Evolutionary conservation across 1,140 invertebrate species (phyloP).

Genomic region (Drosophila sechellia): DNA sequence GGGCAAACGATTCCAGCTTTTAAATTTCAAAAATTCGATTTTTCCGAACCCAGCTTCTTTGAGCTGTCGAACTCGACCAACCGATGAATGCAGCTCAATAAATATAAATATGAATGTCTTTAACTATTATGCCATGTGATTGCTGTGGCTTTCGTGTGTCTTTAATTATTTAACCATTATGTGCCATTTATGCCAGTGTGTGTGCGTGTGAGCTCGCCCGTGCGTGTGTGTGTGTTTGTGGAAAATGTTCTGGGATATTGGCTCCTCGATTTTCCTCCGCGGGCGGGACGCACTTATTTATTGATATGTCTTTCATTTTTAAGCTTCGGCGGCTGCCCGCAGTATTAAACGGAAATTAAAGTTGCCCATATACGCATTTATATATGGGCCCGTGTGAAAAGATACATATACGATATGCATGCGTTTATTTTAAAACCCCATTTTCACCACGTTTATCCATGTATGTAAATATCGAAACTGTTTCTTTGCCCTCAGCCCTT

Average conservation of each 20-base stretch:
- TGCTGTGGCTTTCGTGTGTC: conserved; percentile 41
- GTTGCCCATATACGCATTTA: conserved; percentile 16
- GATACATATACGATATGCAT: conserved; percentile 1
- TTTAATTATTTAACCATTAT: conserved; percentile 66
- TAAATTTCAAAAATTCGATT: too few relatives aligned
- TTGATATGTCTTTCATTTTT: conserved; percentile 70
- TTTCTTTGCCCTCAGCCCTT: conserved; percentile 2
- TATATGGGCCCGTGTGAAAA: conserved; percentile 15
- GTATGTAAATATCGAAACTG: conserved; percentile 1
- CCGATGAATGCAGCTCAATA: conserved; percentile 48
- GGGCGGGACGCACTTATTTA: conserved; percentile 60
- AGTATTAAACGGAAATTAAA: conserved; percentile 76
- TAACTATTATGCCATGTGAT: conserved; percentile 54
- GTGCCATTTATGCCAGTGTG: conserved; percentile 28
- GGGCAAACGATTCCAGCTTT: too few relatives aligned
- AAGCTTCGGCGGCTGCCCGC: conserved; percentile 45
- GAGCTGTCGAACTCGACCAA: conserved; percentile 34
- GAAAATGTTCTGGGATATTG: not conserved
- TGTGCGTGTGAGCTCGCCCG: conserved; percentile 1
- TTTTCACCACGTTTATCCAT: conserved; percentile 13
- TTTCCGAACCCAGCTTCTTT: too few relatives aligned
- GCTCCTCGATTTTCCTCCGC: conserved; percentile 3
- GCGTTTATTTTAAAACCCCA: conserved; percentile 30
- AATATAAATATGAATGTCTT: conserved; percentile 72
- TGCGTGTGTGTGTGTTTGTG: conserved; percentile 4